Conservation (phyloP, 2,888 invertebrate species). For the Lordiphosa fenestrarum region DNA sequence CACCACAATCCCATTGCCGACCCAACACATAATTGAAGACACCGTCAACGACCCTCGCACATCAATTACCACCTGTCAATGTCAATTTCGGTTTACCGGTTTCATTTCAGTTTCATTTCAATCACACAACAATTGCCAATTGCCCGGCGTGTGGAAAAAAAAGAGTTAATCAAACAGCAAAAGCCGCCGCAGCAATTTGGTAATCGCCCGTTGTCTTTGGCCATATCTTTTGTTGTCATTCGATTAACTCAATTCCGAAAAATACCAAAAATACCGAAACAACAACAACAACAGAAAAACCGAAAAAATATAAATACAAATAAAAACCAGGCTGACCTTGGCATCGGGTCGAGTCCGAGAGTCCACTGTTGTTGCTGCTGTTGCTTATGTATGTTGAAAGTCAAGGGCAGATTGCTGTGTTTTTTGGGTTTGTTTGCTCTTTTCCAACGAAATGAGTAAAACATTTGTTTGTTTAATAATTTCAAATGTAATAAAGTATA, state of each 20-base stretch:
- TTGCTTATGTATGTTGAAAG: conserved; percentile 27
- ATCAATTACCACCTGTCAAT: conserved; percentile 61
- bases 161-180: conserved; percentile 4
- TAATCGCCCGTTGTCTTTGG: conserved; percentile 10
- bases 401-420: conserved; percentile 41
- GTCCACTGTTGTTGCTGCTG: conserved; percentile 5
- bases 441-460: neutral
- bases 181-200: conserved; percentile 6
- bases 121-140: conserved; percentile 7
- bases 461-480: conserved; percentile 4
- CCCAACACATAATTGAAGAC: neutral
- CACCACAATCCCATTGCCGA: too few relatives aligned
- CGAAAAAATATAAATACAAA: neutral
- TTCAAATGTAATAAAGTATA: neutral
- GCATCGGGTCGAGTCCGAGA: conserved; percentile 16
- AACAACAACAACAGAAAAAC: neutral
- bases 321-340: conserved; percentile 13
- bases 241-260: conserved; percentile 3
- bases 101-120: conserved; percentile 20
- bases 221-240: conserved; percentile 9
- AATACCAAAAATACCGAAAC: conserved; percentile 4
- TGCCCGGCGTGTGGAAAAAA: neutral
- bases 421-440: neutral
- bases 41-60: conserved; percentile 35
- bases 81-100: conserved; percentile 31